phyloP scores from a whole-genome alignment of 2,888 invertebrate species.

The Stenolophus ochropezus region DNA sequence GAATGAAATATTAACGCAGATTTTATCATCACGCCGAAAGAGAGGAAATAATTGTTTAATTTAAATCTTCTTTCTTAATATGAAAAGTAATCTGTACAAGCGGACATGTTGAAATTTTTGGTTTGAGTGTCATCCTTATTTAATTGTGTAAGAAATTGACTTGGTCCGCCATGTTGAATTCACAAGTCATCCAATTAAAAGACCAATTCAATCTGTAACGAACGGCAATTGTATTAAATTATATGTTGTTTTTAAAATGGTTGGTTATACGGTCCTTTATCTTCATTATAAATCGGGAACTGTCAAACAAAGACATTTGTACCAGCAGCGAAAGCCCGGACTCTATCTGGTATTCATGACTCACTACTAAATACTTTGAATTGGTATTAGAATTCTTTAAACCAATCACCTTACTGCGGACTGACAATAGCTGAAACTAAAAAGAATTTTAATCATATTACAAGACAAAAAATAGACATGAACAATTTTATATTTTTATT shows the following conservation, averaged over 20 bases:
- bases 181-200: conserved; percentile 57
- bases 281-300: conserved; percentile 51
- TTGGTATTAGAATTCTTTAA: neutral
- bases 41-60: too few relatives aligned
- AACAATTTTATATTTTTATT: too few relatives aligned
- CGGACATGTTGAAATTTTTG: too few relatives aligned
- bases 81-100: too few relatives aligned
- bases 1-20: neutral
- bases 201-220: conserved; percentile 56
- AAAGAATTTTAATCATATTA: too few relatives aligned
- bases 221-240: conserved; percentile 55
- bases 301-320: conserved; percentile 33
- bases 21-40: neutral
- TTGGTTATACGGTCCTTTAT: conserved; percentile 46
- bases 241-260: conserved; percentile 55
- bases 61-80: too few relatives aligned
- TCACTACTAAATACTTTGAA: neutral
- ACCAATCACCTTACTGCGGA: neutral
- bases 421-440: too few relatives aligned
- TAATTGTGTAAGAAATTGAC: too few relatives aligned
- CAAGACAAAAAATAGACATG: too few relatives aligned
- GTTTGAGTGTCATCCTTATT: too few relatives aligned
- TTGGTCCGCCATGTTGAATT: neutral
- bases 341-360: neutral
- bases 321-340: neutral